Percentiles rank a stretch among this genome's conserved stretches.
phyloP scores from a whole-genome alignment of 2,113 vertebrate genomes.

The Gymnogyps californianus region DNA sequence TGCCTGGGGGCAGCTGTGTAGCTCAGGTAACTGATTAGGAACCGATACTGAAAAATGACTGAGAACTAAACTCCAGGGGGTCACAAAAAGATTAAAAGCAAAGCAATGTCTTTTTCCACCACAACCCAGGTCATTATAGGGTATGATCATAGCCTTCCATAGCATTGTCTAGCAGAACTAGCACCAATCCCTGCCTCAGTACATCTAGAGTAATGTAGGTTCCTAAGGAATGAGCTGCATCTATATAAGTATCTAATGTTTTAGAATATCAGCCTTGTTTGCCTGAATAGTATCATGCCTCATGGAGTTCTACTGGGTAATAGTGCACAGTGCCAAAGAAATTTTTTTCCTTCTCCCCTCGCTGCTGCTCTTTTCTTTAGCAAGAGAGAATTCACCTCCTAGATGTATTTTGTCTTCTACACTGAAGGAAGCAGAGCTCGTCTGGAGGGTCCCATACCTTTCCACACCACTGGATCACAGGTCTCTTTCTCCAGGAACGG shows the following conservation, averaged over 20 bases:
- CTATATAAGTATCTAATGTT: not conserved
- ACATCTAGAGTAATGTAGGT: not conserved
- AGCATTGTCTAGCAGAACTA: not conserved
- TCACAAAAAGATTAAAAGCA: not conserved
- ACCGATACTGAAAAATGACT: slow-evolving; percentile 19
- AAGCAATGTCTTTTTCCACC: not conserved
- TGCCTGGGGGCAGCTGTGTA: slow-evolving; percentile 5
- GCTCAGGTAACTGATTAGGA: slow-evolving; percentile 39
- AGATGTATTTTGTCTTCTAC: not conserved
- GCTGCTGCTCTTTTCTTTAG: not conserved
- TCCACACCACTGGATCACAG: not conserved
- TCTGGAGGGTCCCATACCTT: not conserved
- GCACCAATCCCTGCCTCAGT: not conserved
- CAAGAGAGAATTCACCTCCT: not conserved
- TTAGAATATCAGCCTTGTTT: not conserved
- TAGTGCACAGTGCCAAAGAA: not conserved
- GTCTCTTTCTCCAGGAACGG: not conserved
- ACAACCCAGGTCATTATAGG: not conserved
- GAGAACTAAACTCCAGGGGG: not conserved
- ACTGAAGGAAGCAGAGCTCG: not conserved
- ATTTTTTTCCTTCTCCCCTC: not conserved
- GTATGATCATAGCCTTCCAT: not conserved
- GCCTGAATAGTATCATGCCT: not conserved
- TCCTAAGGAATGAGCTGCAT: not conserved
- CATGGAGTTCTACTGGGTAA: not conserved